These are phyloP conservation scores for Hydroisotoma schaefferi DNA, from an alignment of 2,888 invertebrate species.

Conservation along the genomic window DNA sequence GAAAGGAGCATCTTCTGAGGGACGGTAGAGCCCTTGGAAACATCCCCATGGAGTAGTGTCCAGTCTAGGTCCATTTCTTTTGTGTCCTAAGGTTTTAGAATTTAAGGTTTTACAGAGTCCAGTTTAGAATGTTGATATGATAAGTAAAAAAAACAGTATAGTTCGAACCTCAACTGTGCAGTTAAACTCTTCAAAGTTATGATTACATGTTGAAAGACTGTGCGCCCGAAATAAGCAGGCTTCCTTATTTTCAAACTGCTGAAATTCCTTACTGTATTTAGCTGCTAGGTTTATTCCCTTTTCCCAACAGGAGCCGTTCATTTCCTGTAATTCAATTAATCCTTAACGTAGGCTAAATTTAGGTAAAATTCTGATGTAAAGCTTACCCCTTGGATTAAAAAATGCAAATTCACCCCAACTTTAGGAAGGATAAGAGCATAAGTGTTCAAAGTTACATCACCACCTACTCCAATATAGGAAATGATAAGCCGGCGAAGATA, in stretches of 20 bases:
- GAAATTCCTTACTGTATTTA: conserved; percentile 30
- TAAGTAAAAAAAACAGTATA: too few species aligned
- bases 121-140: too few species aligned
- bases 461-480: conserved; percentile 31
- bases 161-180: background rate
- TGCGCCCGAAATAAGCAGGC: conserved; percentile 36
- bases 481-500: conserved; percentile 33
- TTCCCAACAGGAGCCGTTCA: conserved; percentile 19
- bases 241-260: conserved; percentile 28
- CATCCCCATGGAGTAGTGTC: conserved; percentile 29
- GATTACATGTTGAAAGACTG: conserved; percentile 31
- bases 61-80: conserved; percentile 40
- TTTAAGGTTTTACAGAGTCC: background rate
- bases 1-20: conserved; percentile 28
- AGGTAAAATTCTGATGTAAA: background rate
- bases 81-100: conserved; percentile 13
- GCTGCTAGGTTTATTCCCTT: conserved; percentile 25
- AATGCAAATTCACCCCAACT: conserved; percentile 39
- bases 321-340: conserved; percentile 10
- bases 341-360: too few species aligned
- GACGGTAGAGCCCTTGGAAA: conserved; percentile 20
- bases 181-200: background rate
- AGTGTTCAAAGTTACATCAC: conserved; percentile 34
- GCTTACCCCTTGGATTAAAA: conserved; percentile 20
- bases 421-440: conserved; percentile 38